Conservation (phyloP, 2,113 vertebrate species). For the Equus przewalskii region DNA sequence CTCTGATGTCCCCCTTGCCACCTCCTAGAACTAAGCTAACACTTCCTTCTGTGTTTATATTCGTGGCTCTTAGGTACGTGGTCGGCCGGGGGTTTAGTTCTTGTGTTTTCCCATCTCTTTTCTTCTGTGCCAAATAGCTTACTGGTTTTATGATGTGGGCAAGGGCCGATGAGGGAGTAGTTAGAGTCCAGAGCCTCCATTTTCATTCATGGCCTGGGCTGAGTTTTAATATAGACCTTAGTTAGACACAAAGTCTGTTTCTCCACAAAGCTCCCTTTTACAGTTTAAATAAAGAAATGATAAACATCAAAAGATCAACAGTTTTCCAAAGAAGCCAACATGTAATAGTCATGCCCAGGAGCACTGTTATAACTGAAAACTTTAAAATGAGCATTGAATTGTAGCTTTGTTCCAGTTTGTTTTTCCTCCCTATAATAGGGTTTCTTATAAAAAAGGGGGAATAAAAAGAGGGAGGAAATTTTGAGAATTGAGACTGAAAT, state of each 20-base stretch:
- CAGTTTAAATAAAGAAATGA: conserved; percentile 83
- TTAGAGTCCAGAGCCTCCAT: conserved; percentile 62
- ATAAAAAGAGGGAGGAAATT: conserved; percentile 67
- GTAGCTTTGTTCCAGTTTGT: conserved; percentile 78
- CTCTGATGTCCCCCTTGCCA: conserved; percentile 82
- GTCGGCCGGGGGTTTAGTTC: conserved; percentile 52
- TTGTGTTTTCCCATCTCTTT: conserved; percentile 60
- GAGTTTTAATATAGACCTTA: conserved; percentile 76
- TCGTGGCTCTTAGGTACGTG: conserved; percentile 59
- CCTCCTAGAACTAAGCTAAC: conserved; percentile 76
- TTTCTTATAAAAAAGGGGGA: conserved; percentile 73
- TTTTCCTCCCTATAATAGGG: conserved; percentile 72
- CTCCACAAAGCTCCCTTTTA: conserved; percentile 79
- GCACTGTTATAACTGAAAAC: conserved; percentile 77
- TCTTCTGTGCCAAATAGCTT: conserved; percentile 77
- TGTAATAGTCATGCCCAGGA: conserved; percentile 81
- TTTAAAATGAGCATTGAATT: conserved; percentile 79
- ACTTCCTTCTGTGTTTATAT: conserved; percentile 80
- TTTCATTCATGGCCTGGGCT: conserved; percentile 68
- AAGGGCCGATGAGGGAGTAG: conserved; percentile 68
- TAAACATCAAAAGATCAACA: conserved; percentile 83
- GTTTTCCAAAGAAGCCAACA: conserved; percentile 79
- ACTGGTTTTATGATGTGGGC: conserved; percentile 79
- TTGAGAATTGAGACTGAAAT: conserved; percentile 75
- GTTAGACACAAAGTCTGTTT: conserved; percentile 65